Conservation (phyloP, 2,113 vertebrate species). For the Irena cyanogastra region DNA sequence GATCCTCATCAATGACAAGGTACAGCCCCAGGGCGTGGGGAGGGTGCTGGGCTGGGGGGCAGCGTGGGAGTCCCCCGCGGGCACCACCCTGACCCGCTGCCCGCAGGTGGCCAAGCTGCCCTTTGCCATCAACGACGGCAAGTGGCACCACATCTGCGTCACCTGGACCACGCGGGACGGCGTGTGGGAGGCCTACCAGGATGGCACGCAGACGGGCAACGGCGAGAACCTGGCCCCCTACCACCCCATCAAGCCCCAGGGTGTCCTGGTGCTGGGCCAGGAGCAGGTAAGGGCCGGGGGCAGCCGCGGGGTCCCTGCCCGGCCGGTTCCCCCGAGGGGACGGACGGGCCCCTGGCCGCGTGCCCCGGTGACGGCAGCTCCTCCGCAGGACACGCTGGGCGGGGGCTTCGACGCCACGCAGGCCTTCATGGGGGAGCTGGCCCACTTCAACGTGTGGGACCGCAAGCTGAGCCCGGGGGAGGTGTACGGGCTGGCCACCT, state of each 20-base stretch:
- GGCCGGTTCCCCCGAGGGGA: fast-evolving
- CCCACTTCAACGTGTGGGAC: slow-evolving; percentile 95
- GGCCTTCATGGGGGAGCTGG: slow-evolving; percentile 90
- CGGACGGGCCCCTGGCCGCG: too few species aligned
- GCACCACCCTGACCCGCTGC: background rate
- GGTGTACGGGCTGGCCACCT: slow-evolving; percentile 92
- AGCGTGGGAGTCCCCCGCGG: fast-evolving
- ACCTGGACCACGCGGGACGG: slow-evolving; percentile 96
- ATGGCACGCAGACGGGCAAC: slow-evolving; percentile 84
- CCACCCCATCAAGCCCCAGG: slow-evolving; percentile 93
- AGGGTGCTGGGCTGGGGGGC: fast-evolving
- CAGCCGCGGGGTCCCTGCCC: fast-evolving
- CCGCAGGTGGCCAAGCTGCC: slow-evolving; percentile 91
- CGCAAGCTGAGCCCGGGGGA: slow-evolving; percentile 86
- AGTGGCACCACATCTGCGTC: slow-evolving; percentile 96
- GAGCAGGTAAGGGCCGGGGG: slow-evolving; percentile 80
- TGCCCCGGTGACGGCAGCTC: background rate
- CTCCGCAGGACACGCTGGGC: slow-evolving; percentile 86
- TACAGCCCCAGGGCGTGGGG: background rate
- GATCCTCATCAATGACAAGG: slow-evolving; percentile 97
- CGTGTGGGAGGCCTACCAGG: slow-evolving; percentile 96
- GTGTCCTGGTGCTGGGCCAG: slow-evolving; percentile 93
- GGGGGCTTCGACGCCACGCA: slow-evolving; percentile 96
- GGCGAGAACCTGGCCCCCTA: slow-evolving; percentile 95
- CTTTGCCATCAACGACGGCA: slow-evolving; percentile 91